Conservation (phyloP, 2,113 vertebrate genomes). For the Prinia subflava region DNA sequence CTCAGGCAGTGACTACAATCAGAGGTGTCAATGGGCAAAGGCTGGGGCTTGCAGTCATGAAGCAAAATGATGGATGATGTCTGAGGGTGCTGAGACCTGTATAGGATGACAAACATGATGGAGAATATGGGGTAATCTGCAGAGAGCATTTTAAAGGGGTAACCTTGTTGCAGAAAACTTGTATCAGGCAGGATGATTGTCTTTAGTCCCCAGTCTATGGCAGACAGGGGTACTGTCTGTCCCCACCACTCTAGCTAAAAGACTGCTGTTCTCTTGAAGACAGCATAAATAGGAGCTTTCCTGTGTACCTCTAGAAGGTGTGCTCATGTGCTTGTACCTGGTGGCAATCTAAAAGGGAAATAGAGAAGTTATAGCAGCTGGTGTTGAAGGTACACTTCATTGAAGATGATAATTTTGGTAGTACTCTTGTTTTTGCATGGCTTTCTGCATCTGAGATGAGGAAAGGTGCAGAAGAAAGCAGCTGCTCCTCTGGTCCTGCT, state of each 20-base stretch:
- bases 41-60: background rate
- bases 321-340: background rate
- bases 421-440: background rate
- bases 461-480: background rate
- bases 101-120: background rate
- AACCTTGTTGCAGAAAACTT: background rate
- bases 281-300: background rate
- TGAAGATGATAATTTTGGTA: background rate
- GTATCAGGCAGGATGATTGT: background rate
- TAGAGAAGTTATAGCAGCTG: background rate
- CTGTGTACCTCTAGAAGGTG: fast-evolving
- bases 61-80: background rate
- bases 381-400: background rate
- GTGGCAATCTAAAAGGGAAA: background rate
- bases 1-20: background rate
- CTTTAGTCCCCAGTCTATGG: background rate
- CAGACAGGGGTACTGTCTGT: background rate
- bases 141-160: background rate
- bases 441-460: background rate
- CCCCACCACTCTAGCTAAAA: background rate
- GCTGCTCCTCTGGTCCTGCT: background rate
- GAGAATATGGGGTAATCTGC: background rate
- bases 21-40: background rate
- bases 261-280: background rate
- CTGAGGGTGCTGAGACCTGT: background rate